phyloP scores from a whole-genome alignment of 2,888 invertebrate genomes.

The Aspidiotus destructor region DNA sequence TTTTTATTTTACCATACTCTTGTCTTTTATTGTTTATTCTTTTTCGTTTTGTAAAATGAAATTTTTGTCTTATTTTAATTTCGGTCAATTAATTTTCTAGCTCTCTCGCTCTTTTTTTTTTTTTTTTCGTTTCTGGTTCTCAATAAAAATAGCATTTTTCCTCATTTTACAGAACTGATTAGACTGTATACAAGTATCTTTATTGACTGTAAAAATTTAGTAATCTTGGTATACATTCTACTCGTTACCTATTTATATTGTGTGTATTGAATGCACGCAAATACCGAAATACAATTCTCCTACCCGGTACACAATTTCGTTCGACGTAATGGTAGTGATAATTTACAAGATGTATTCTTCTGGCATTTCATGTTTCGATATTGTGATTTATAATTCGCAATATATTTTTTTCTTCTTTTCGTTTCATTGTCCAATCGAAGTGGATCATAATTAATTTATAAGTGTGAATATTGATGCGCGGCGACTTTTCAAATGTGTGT shows the following conservation, averaged over 20 bases:
- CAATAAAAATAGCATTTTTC: no score
- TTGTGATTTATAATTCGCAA: slow-evolving; percentile 3
- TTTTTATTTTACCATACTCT: not conserved
- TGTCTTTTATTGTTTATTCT: not conserved
- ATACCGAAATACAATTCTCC: no score
- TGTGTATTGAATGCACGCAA: no score
- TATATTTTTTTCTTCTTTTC: not conserved
- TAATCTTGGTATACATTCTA: no score
- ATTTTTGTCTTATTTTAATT: not conserved
- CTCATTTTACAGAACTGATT: no score
- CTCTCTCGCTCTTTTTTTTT: not conserved
- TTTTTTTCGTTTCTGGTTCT: not conserved
- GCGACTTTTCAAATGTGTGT: not conserved
- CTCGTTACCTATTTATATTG: no score
- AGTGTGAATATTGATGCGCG: slow-evolving; percentile 24
- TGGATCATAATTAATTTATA: no score
- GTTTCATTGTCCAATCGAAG: no score
- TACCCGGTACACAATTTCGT: no score
- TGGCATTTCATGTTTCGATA: not conserved
- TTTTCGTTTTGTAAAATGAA: not conserved
- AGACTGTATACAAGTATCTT: no score
- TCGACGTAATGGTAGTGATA: no score
- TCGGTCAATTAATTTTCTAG: not conserved
- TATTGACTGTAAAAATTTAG: no score
- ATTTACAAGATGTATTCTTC: not conserved